phyloP scores from a whole-genome alignment of 2,797 vertebrate genomes.

The Labroides dimidiatus region DNA sequence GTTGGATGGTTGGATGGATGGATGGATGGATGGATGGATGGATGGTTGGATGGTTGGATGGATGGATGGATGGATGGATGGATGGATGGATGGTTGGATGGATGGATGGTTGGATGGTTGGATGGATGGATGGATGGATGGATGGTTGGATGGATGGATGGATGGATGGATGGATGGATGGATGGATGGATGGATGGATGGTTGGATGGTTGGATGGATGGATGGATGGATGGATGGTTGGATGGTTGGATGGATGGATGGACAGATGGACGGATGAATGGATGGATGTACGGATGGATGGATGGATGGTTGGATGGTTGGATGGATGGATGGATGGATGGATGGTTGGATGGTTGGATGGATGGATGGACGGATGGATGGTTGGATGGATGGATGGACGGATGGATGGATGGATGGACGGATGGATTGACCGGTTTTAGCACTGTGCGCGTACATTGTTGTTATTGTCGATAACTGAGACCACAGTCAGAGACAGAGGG shows the following conservation, averaged over 20 bases:
- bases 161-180: conserved; percentile 28
- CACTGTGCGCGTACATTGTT: conserved; percentile 64
- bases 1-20: too few species aligned
- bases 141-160: conserved; percentile 22
- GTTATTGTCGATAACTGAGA: conserved; percentile 77
- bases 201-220: too few species aligned
- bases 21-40: conserved; percentile 32
- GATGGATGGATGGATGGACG: conserved; percentile 19
- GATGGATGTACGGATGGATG: conserved; percentile 22
- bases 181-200: conserved; percentile 38
- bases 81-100: conserved; percentile 26
- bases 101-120: conserved; percentile 20
- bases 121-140: conserved; percentile 30
- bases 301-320: too few species aligned
- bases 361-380: conserved; percentile 34
- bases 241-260: conserved; percentile 22
- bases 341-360: conserved; percentile 25
- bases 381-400: conserved; percentile 34
- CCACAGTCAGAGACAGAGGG: conserved; percentile 63
- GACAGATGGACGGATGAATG: conserved; percentile 32
- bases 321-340: conserved; percentile 11
- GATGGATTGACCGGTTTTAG: conserved; percentile 61
- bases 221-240: conserved; percentile 20
- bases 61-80: conserved; percentile 24
- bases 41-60: too few species aligned